phyloP scores from a whole-genome alignment of 1,140 invertebrate genomes.

The Drosophila quadrilineata region DNA sequence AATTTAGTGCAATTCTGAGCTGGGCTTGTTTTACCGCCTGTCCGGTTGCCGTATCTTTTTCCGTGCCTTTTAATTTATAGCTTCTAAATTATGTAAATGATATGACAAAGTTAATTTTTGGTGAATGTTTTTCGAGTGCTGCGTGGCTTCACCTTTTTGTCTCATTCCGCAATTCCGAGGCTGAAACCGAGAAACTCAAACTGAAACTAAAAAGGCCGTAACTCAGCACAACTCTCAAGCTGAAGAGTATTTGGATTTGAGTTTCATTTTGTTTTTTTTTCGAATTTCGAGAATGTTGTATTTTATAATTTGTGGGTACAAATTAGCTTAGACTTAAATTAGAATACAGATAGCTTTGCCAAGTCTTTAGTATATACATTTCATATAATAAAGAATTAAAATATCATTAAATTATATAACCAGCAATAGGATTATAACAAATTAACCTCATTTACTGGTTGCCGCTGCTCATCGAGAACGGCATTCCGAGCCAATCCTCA shows the following conservation, averaged over 20 bases:
- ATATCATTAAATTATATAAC: slow-evolving; percentile 60
- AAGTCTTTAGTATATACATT: too few relatives aligned
- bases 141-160: slow-evolving; percentile 28
- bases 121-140: slow-evolving; percentile 59
- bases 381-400: slow-evolving; percentile 44
- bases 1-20: slow-evolving; percentile 25
- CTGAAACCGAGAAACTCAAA: too few relatives aligned
- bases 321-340: slow-evolving; percentile 56
- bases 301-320: slow-evolving; percentile 16
- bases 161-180: slow-evolving; percentile 31
- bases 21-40: slow-evolving; percentile 14
- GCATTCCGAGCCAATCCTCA: slow-evolving; percentile 23
- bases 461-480: slow-evolving; percentile 22
- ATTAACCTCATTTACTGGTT: slow-evolving; percentile 68
- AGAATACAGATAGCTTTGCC: slow-evolving; percentile 35
- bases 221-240: too few relatives aligned
- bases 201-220: slow-evolving; percentile 46
- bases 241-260: too few relatives aligned
- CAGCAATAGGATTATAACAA: slow-evolving; percentile 70
- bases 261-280: slow-evolving; percentile 20
- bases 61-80: slow-evolving; percentile 64
- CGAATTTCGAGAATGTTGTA: slow-evolving; percentile 7
- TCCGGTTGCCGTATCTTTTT: slow-evolving; percentile 35
- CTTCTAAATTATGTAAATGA: slow-evolving; percentile 76
- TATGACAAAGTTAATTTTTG: slow-evolving; percentile 63